phyloP scores from a whole-genome alignment of 2,888 invertebrate genomes.

The Melipona beecheii region DNA sequence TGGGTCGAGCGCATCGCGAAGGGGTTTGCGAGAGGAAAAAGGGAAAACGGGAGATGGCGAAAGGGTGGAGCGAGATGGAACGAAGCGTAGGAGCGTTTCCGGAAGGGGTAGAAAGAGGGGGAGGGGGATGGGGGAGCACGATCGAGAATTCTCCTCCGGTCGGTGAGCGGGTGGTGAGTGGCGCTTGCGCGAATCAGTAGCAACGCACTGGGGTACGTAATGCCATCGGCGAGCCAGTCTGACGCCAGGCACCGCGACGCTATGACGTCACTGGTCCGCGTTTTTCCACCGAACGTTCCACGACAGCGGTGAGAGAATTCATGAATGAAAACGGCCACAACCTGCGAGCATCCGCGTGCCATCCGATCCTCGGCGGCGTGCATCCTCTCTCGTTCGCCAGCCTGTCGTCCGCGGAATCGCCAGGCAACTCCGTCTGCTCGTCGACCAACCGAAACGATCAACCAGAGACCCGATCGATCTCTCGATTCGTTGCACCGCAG shows the following conservation, averaged over 20 bases:
- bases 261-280: constrained; percentile 81
- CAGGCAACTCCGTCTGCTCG: not conserved
- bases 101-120: constrained; percentile 9
- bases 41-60: not conserved
- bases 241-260: constrained; percentile 83
- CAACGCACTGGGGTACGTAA: constrained; percentile 60
- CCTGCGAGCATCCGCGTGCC: constrained; percentile 9
- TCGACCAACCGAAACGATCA: constrained; percentile 1
- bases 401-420: constrained; percentile 4
- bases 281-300: constrained; percentile 63
- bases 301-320: constrained; percentile 63
- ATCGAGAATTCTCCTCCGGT: constrained; percentile 46
- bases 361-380: too few relatives aligned
- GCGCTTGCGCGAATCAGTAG: constrained; percentile 65
- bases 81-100: not conserved
- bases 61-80: not conserved
- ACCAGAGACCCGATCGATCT: constrained; percentile 27
- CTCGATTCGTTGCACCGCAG: constrained; percentile 19
- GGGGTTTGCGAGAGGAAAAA: not conserved
- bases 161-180: constrained; percentile 30
- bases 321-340: constrained; percentile 73
- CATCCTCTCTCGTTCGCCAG: too few relatives aligned
- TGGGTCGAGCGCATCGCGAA: not conserved
- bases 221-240: constrained; percentile 78
- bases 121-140: constrained; percentile 7